Base-by-base conservation (phyloP, 2,113 vertebrate species). In the Phyllostomus discolor region DNA sequence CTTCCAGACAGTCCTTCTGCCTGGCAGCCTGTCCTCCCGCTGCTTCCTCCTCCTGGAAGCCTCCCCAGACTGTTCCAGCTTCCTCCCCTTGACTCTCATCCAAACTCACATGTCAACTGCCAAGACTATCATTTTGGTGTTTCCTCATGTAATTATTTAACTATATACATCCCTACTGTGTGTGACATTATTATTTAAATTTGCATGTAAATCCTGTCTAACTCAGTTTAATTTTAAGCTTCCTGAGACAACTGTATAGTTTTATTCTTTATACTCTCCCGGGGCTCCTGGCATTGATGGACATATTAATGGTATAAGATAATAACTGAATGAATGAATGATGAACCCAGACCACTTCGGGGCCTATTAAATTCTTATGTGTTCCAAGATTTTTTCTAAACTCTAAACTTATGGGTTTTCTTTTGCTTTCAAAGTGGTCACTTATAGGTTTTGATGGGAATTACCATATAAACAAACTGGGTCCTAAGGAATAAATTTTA, bases 11-110 rank as follows among this genome's bases (percentile, higher is more conserved):
- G 2, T 17, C 43, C 12, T 59, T 22, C 48, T 1, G 4, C 24
- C 66, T 4, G 7, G 2, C 1, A 0, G 12, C 57, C 4, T 1
- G 19, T 33, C 33, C 28, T 73, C 46, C 20, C 5, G 1, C 52
- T 15, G 3, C 28, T 41, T 2, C 41, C 79, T 72, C 64, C 12
- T 31, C 46, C 26, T 9, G 9, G 72, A 84, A 91, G 35, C 73
- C 48, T 66, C 26, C 19, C 35, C 4, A 7, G n/a, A 38, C 64
- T 62, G 10, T 5, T 31, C 15, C 52, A 15, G 14, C 43, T 88
- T 16, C 24, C 35, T 73, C 20, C 10, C 46, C 1, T 6, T 31
- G 90, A 84, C 54, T 86, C 28, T 79, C 43, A 41, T 31, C 7
- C 26, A 78, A 94, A 46, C 52, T 86, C 78, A 7, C 10, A 4